Percentiles rank a stretch among this genome's conserved stretches.
Evolutionary conservation across 2,888 invertebrate species (phyloP).

Genomic region (Mantis religiosa): DNA sequence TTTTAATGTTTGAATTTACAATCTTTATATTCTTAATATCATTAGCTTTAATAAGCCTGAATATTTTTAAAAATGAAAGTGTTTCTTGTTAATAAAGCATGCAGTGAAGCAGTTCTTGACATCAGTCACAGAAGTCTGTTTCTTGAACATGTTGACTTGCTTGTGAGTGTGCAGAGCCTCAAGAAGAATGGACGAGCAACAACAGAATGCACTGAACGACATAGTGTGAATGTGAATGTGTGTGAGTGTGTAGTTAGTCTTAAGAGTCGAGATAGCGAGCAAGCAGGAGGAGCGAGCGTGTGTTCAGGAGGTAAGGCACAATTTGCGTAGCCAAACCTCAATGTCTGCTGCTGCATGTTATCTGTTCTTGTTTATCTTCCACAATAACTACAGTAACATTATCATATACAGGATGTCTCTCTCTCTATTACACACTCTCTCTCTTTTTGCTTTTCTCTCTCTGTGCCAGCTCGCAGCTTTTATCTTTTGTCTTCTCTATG

Average conservation of each 20-base stretch:
- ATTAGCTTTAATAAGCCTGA: too few relatives aligned
- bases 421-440: constrained; percentile 25
- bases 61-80: too few relatives aligned
- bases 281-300: constrained; percentile 12
- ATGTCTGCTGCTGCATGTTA: constrained; percentile 27
- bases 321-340: constrained; percentile 20
- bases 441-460: constrained; percentile 29
- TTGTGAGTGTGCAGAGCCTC: background rate
- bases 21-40: too few relatives aligned
- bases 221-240: background rate
- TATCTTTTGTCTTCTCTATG: constrained; percentile 28
- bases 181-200: background rate
- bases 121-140: background rate
- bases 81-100: too few relatives aligned
- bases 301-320: constrained; percentile 25
- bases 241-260: background rate
- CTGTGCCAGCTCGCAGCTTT: constrained; percentile 30
- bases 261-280: constrained; percentile 16
- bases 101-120: background rate
- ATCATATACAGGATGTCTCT: constrained; percentile 4
- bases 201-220: background rate
- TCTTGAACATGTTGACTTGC: background rate
- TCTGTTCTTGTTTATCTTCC: constrained; percentile 16
- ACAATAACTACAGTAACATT: constrained; percentile 6
- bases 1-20: too few relatives aligned